Percentiles rank a stretch among this genome's conserved stretches.
These are phyloP conservation scores for Peromyscus eremicus DNA, from an alignment of 2,797 vertebrate species.

Conservation along the genomic window DNA sequence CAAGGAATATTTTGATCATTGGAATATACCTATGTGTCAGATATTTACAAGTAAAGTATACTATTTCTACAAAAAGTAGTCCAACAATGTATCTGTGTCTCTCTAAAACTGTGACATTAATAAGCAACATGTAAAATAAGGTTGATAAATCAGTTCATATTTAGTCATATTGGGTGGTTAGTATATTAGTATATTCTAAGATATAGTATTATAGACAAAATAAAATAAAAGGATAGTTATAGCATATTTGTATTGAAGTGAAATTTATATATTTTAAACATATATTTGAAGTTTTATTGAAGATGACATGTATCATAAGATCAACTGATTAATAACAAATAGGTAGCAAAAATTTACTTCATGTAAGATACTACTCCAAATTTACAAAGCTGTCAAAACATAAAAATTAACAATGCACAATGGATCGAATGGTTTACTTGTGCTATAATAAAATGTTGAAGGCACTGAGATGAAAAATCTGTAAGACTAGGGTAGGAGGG, in stretches of 20 bases:
- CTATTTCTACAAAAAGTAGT: background rate
- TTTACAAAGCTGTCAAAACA: background rate
- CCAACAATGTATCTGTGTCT: background rate
- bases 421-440: background rate
- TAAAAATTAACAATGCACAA: background rate
- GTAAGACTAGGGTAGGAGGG: background rate
- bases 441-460: background rate
- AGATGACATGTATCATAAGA: background rate
- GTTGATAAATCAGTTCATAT: background rate
- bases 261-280: background rate
- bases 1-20: background rate
- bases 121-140: background rate
- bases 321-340: background rate
- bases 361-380: background rate
- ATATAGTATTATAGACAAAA: background rate
- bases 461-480: background rate
- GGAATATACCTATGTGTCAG: background rate
- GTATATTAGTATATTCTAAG: background rate
- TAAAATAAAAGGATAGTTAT: background rate
- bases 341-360: background rate
- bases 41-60: background rate
- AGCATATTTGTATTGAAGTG: background rate
- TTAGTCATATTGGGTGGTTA: background rate
- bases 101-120: background rate
- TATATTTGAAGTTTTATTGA: background rate